These are phyloP conservation scores for Porites evermanni DNA, from an alignment of 92 coral and sea anemone genomes.

Conservation along the genomic window DNA sequence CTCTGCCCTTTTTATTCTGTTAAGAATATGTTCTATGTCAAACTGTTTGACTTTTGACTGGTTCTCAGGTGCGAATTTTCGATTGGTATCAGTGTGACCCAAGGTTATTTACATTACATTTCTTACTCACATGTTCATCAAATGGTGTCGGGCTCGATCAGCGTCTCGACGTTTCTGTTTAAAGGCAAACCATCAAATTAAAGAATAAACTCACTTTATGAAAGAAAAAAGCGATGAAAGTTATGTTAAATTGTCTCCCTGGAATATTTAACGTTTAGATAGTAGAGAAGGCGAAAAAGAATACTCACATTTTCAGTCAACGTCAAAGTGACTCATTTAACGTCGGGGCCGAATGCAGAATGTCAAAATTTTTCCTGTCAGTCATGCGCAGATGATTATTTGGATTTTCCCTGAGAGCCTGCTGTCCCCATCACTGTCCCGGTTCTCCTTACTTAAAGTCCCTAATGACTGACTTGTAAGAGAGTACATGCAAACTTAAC, in stretches of 20 bases:
- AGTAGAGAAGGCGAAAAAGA: conserved; percentile 9
- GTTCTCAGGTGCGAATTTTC: conserved; percentile 6
- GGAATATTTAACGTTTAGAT: conserved; percentile 24
- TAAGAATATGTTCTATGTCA: not conserved
- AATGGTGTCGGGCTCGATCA: not conserved
- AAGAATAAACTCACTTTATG: conserved; percentile 2
- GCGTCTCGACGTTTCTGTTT: not conserved
- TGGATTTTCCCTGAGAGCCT: conserved; percentile 10
- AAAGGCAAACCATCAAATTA: conserved; percentile 7
- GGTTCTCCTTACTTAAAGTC: not conserved
- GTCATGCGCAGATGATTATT: conserved; percentile 1
- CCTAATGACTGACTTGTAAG: not conserved
- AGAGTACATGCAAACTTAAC: too few relatives aligned
- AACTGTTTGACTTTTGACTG: conserved; percentile 23
- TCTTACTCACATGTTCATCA: conserved; percentile 13
- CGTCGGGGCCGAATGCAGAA: too few relatives aligned
- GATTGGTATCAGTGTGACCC: conserved; percentile 18
- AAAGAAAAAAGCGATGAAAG: conserved; percentile 24
- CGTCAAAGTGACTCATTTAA: too few relatives aligned
- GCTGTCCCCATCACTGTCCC: not conserved
- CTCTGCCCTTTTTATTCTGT: conserved; percentile 7
- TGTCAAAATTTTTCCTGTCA: not conserved
- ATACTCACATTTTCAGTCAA: too few relatives aligned
- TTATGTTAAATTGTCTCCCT: conserved; percentile 4
- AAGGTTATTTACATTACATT: conserved; percentile 12